Conservation (phyloP, 2,797 vertebrate genomes). For the Carduelis carduelis region DNA sequence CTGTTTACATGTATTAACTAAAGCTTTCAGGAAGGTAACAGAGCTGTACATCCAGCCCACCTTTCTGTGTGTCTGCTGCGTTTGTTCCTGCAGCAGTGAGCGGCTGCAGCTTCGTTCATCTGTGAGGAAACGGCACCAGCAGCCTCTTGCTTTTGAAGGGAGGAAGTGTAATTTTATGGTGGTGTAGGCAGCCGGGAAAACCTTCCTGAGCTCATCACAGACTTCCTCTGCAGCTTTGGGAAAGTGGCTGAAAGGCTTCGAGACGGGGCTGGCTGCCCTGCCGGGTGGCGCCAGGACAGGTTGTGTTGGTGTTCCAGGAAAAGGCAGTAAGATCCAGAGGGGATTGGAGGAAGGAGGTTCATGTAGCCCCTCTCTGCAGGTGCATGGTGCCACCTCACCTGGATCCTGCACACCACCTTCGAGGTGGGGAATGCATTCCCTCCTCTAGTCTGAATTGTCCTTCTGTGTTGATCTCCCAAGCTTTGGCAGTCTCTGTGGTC, state of each 20-base stretch:
- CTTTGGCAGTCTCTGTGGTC: background rate
- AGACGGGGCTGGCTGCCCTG: background rate
- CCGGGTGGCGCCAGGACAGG: rapidly evolving
- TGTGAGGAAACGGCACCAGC: background rate
- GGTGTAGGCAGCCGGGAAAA: background rate
- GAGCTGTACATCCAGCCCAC: background rate
- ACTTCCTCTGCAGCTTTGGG: conserved; percentile 18
- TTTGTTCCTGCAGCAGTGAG: background rate
- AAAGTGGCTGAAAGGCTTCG: background rate
- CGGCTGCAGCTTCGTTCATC: rapidly evolving
- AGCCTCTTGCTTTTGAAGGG: conserved; percentile 7
- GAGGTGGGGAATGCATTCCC: rapidly evolving
- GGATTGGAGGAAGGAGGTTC: background rate
- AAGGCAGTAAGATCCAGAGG: background rate
- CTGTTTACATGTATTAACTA: background rate
- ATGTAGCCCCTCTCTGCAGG: rapidly evolving
- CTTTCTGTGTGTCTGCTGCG: rapidly evolving
- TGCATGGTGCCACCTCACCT: rapidly evolving
- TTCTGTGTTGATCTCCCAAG: background rate
- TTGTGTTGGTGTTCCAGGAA: background rate
- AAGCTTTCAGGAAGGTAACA: background rate
- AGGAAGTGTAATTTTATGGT: conserved; percentile 10
- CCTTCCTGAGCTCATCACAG: background rate
- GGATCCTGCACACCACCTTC: rapidly evolving
- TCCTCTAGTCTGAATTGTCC: background rate